Conservation (phyloP, 2,113 vertebrate species). For the Phyllostomus hastatus region DNA sequence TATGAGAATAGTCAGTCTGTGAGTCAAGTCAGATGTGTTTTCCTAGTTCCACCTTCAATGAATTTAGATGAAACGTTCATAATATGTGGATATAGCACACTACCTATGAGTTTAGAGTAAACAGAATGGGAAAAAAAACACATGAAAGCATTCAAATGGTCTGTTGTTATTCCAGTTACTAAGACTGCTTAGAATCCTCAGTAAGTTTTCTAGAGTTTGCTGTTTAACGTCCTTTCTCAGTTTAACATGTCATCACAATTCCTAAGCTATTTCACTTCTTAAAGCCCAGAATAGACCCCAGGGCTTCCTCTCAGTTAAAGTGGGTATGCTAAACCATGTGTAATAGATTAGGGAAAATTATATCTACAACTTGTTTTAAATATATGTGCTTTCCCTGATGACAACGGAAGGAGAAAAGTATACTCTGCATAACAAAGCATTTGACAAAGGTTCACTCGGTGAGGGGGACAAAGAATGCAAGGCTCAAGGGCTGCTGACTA, state of each 20-base stretch:
- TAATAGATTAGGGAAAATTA: neutral
- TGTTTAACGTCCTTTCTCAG: neutral
- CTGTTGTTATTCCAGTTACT: neutral
- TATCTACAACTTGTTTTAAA: conserved; percentile 42
- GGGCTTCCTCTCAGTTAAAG: neutral
- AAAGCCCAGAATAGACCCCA: neutral
- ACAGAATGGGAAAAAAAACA: neutral
- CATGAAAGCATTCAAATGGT: neutral
- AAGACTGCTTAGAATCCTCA: neutral
- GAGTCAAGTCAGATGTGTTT: neutral
- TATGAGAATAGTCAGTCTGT: neutral
- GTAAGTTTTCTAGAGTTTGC: neutral
- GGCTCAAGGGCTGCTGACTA: neutral
- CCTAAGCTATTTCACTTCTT: neutral
- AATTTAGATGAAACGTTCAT: neutral
- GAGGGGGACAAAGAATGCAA: neutral
- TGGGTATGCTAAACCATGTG: neutral
- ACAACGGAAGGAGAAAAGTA: conserved; percentile 1
- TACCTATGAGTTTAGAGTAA: neutral
- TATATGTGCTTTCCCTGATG: neutral
- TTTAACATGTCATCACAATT: conserved; percentile 1
- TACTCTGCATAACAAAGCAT: neutral
- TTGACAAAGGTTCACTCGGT: neutral
- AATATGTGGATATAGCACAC: neutral
- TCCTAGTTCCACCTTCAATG: neutral